phyloP scores from a whole-genome alignment of 2,113 vertebrate species.

The Ammodytes dubius region DNA sequence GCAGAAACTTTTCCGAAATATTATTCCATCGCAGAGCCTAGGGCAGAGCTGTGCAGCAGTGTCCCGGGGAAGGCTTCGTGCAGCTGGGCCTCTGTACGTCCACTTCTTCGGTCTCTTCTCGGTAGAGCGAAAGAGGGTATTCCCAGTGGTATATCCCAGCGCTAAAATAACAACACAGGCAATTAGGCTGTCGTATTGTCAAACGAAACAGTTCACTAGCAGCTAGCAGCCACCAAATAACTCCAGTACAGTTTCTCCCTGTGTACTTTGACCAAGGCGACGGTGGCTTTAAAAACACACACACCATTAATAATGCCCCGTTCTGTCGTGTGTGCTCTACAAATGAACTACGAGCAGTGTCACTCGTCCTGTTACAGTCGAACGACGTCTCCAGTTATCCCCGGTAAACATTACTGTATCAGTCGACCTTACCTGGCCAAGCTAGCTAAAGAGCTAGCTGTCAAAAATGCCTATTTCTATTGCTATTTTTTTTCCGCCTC shows the following conservation, averaged over 20 bases:
- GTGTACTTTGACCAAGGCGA: constrained; percentile 37
- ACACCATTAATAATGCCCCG: constrained; percentile 26
- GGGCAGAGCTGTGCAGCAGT: neutral
- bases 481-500: constrained; percentile 26
- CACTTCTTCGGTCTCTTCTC: constrained; percentile 28
- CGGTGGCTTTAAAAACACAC: constrained; percentile 12
- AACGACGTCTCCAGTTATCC: neutral
- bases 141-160: constrained; percentile 18
- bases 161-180: constrained; percentile 39
- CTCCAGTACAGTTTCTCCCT: neutral
- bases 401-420: neutral
- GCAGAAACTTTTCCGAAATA: constrained; percentile 6
- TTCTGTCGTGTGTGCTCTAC: neutral
- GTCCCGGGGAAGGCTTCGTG: constrained; percentile 8
- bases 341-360: neutral
- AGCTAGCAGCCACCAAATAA: constrained; percentile 1
- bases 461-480: constrained; percentile 65
- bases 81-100: constrained; percentile 33
- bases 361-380: neutral
- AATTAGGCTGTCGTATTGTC: constrained; percentile 11
- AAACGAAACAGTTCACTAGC: neutral
- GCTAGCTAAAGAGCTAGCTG: constrained; percentile 69
- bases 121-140: neutral
- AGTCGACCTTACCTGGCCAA: constrained; percentile 51
- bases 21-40: constrained; percentile 60